Percentiles rank a stretch among this genome's conserved stretches.
phyloP scores from a whole-genome alignment of 2,113 vertebrate species.

The Bettongia penicillata region DNA sequence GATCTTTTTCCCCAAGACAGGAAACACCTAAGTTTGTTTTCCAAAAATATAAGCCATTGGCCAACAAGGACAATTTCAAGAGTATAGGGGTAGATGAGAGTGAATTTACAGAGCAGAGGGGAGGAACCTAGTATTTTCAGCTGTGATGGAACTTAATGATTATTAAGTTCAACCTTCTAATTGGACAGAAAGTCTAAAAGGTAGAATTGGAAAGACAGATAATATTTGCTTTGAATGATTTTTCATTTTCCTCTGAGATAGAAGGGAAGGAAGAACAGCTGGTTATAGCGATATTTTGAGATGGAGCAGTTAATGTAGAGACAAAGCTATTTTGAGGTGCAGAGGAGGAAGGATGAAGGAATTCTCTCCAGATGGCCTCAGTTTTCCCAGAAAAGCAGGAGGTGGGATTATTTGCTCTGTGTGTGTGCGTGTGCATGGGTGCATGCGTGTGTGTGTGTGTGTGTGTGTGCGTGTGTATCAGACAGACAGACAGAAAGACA shows the following conservation, averaged over 20 bases:
- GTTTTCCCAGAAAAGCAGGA: background rate
- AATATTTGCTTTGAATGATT: background rate
- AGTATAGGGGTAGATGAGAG: background rate
- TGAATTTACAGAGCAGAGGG: background rate
- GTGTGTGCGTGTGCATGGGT: too few species aligned
- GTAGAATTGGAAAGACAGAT: background rate
- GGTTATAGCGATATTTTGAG: background rate
- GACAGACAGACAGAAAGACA: too few species aligned
- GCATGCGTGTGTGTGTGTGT: too few species aligned
- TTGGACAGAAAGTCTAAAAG: background rate
- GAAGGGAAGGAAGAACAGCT: background rate
- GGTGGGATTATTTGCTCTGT: background rate
- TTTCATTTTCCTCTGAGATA: background rate
- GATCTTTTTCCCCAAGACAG: background rate
- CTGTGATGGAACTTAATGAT: background rate
- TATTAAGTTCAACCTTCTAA: background rate
- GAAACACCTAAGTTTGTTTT: background rate
- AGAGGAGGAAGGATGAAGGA: background rate
- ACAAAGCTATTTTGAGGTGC: background rate
- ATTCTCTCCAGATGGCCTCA: background rate
- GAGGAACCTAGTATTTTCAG: background rate
- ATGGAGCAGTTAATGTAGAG: background rate
- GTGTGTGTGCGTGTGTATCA: too few species aligned
- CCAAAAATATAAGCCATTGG: background rate
- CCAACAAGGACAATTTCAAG: background rate